phyloP scores from a whole-genome alignment of 2,888 invertebrate genomes.

The Notodonta ziczac region DNA sequence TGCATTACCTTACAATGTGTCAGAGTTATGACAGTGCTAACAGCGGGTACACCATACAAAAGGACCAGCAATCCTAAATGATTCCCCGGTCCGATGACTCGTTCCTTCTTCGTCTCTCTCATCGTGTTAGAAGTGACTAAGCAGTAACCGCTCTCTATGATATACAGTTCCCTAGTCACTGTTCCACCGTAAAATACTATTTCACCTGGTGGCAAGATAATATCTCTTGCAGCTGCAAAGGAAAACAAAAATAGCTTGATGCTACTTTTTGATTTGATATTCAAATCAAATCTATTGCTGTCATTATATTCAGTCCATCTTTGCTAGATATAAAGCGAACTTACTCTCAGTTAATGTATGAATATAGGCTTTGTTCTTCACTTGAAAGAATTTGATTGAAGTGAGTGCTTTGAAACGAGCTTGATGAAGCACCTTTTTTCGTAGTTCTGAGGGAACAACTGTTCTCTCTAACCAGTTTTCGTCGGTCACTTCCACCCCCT shows the following conservation, averaged over 20 bases:
- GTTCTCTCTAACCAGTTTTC: conserved; percentile 76
- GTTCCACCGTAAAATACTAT: conserved; percentile 82
- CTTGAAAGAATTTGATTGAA: conserved; percentile 76
- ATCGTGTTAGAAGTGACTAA: conserved; percentile 64
- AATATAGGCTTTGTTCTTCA: conserved; percentile 78
- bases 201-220: conserved; percentile 80
- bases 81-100: conserved; percentile 74
- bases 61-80: conserved; percentile 77
- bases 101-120: conserved; percentile 59
- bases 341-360: conserved; percentile 77
- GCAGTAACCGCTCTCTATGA: conserved; percentile 81
- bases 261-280: no score
- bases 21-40: conserved; percentile 75
- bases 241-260: conserved; percentile 1
- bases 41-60: conserved; percentile 77
- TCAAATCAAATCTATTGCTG: no score
- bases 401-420: conserved; percentile 77
- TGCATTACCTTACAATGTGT: conserved; percentile 79
- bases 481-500: conserved; percentile 77
- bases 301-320: background rate
- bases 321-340: conserved; percentile 16
- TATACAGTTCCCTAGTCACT: conserved; percentile 78
- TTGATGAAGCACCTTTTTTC: conserved; percentile 77
- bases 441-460: conserved; percentile 69
- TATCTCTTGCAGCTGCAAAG: conserved; percentile 67